Evolutionary conservation across 2,113 vertebrate genomes (phyloP).

Genomic region (Mastomys coucha): DNA sequence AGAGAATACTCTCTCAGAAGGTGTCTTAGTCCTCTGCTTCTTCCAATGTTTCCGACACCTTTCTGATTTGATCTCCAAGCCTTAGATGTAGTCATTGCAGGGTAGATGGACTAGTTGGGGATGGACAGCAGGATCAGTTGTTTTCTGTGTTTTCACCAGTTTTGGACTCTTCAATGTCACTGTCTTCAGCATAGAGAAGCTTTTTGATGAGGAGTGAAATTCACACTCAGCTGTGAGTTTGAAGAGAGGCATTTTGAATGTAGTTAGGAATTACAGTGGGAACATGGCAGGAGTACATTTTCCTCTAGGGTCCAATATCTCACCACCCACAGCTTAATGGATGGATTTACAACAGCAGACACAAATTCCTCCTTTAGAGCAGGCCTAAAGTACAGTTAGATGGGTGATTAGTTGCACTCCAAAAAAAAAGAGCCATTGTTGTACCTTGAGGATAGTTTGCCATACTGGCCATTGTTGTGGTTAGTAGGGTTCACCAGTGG

Average conservation of each 20-base stretch:
- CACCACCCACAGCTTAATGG: not conserved
- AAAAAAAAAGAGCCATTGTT: not conserved
- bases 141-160: not conserved
- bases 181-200: not conserved
- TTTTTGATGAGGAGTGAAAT: not conserved
- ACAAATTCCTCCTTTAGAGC: not conserved
- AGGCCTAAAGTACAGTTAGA: not conserved
- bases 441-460: not conserved
- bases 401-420: not conserved
- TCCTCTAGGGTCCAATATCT: not conserved
- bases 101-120: not conserved
- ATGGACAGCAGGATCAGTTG: not conserved
- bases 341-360: not conserved
- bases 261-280: not conserved
- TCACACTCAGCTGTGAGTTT: not conserved
- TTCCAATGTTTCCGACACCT: not conserved
- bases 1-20: not conserved
- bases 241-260: not conserved
- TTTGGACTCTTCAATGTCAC: not conserved
- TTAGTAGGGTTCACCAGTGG: not conserved
- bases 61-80: not conserved
- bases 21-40: not conserved
- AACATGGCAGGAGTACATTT: not conserved
- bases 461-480: not conserved
- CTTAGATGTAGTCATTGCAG: too few species aligned